Evolutionary conservation across 2,113 vertebrate genomes (phyloP).

Genomic region (Podiceps cristatus): DNA sequence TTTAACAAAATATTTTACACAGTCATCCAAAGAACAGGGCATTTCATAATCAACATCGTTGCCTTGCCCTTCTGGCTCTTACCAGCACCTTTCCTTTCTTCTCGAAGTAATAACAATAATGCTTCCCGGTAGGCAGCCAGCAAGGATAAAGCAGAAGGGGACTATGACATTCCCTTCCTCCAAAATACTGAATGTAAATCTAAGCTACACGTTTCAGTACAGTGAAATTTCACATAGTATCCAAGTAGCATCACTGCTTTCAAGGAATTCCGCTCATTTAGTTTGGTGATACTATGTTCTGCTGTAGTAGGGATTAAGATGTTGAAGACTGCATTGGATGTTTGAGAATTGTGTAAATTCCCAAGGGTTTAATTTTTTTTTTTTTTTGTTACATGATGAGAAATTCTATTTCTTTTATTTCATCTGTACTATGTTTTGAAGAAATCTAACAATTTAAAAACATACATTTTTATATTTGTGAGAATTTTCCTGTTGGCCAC

Average conservation of each 20-base stretch:
- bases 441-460: conserved; percentile 65
- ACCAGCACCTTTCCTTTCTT: conserved; percentile 72
- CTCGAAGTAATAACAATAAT: conserved; percentile 58
- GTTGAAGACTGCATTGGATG: conserved; percentile 45
- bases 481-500: conserved; percentile 60
- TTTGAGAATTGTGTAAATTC: conserved; percentile 67
- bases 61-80: conserved; percentile 78
- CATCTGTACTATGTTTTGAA: conserved; percentile 68
- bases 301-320: conserved; percentile 49
- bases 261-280: neutral
- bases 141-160: conserved; percentile 3
- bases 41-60: conserved; percentile 58
- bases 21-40: conserved; percentile 76
- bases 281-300: neutral
- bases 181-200: conserved; percentile 47
- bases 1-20: conserved; percentile 74
- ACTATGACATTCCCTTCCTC: neutral
- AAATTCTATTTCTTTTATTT: conserved; percentile 54
- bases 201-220: neutral
- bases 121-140: conserved; percentile 37
- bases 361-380: conserved; percentile 15
- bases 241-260: conserved; percentile 36
- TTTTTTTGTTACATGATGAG: conserved; percentile 36
- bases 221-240: neutral
- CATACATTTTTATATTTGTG: conserved; percentile 73